Evolutionary conservation across 2,113 vertebrate species (phyloP), one percentile per base, ranked within the genome.

Genomic region (Pimephales promelas): DNA sequence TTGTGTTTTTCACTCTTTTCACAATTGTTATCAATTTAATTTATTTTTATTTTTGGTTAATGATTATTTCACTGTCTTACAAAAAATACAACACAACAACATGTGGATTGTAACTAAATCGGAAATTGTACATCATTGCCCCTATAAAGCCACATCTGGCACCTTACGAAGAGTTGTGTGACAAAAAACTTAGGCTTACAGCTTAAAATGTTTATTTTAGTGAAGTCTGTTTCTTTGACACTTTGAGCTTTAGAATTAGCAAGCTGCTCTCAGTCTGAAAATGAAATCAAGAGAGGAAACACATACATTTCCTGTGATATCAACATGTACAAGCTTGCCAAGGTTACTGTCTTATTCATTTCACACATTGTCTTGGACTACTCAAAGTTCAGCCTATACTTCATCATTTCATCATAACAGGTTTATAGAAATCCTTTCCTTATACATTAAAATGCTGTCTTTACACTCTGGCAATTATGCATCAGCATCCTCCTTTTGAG

Each of bases 201-300:
- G 9, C 8, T 36, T 68, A 20, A 36, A 22, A 62, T 57, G 14
- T 14, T 28, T 14, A 4, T 62, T 62, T 28, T 16, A 31, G 24
- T 16, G 61, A 64, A 22, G 28, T 64, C 11, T 68, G 18, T 68
- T 40, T 68, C 64, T 68, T 40, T 68, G 4, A 22, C 31, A 36
- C 64, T 22, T 10, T 40, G 10, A n/a, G 34, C 18, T 68, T n/a
- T 2, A 20, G 10, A 40, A 40, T 40, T 68, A 68, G 10, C 18
- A 20, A 70, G 22, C 36, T 70, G 10, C 40, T 45, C 40, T 71
- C 68, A 24, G 40, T 13, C 20, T 71, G 13, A 71, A 45, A 45
- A 72, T 8, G 68, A 45, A 26, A 47, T 72, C n/a, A 47, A 72
- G 68, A 24, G 68, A 45, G 24, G 68, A 72, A 72, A 26, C 68